Conservation (phyloP, 2,888 invertebrate species). For the Andrena bucephala region DNA sequence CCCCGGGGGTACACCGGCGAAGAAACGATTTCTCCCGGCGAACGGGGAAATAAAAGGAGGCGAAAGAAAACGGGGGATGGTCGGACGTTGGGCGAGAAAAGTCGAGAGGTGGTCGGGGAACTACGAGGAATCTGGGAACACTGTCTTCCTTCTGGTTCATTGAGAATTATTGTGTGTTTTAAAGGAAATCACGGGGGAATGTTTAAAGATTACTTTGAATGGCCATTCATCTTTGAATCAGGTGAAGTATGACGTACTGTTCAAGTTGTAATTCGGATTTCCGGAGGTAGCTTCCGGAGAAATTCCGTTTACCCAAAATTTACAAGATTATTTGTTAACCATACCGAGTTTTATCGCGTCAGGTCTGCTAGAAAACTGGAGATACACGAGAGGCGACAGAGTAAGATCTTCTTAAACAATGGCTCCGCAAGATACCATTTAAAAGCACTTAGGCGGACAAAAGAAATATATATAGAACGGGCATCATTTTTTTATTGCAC, state of each 20-base stretch:
- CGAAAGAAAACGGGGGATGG: slow-evolving; percentile 1
- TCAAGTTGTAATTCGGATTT: not conserved
- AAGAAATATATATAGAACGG: slow-evolving; percentile 15
- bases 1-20: slow-evolving; percentile 1
- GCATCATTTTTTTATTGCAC: slow-evolving; percentile 38
- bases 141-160: slow-evolving; percentile 10
- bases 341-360: slow-evolving; percentile 17
- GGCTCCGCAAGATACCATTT: slow-evolving; percentile 37
- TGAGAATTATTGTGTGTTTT: slow-evolving; percentile 10
- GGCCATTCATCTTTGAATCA: not conserved
- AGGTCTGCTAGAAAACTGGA: slow-evolving; percentile 7
- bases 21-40: not conserved
- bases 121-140: slow-evolving; percentile 6
- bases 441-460: slow-evolving; percentile 45
- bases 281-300: not conserved
- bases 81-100: slow-evolving; percentile 1
- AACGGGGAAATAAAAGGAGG: slow-evolving; percentile 10
- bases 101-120: slow-evolving; percentile 11
- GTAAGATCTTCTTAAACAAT: slow-evolving; percentile 32
- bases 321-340: slow-evolving; percentile 2
- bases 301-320: not conserved
- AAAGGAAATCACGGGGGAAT: slow-evolving; percentile 5
- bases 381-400: slow-evolving; percentile 2
- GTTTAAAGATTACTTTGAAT: slow-evolving; percentile 7
- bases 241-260: no score